Evolutionary conservation across 1,140 invertebrate genomes (phyloP).

Genomic region (Sarcophaga bullata): DNA sequence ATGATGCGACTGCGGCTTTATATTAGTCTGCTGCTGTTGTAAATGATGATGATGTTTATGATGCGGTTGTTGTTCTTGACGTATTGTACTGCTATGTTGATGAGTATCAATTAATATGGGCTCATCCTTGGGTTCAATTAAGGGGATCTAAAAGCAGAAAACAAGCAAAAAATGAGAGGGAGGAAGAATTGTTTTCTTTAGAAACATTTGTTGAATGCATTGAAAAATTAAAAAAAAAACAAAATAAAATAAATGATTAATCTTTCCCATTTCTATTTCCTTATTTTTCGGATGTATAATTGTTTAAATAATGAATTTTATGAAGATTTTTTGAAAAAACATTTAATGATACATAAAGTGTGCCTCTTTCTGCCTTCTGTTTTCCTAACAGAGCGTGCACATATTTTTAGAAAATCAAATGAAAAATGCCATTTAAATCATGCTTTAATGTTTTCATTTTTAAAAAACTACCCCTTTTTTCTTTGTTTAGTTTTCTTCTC

Average conservation of each 20-base stretch:
- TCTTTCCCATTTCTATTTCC: not conserved
- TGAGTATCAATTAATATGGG: constrained; percentile 47
- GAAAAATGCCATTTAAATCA: not conserved
- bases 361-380: not conserved
- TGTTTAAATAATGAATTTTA: constrained; percentile 9
- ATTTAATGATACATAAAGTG: constrained; percentile 36
- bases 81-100: not conserved
- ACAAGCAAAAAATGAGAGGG: too few relatives aligned
- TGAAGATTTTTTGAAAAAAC: not conserved
- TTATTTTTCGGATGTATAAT: constrained; percentile 13
- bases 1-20: not conserved
- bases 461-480: constrained; percentile 28
- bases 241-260: constrained; percentile 26
- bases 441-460: constrained; percentile 13
- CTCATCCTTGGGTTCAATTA: constrained; percentile 61
- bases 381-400: not conserved
- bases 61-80: not conserved
- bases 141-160: constrained; percentile 53
- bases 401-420: constrained; percentile 4
- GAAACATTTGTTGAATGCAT: constrained; percentile 31
- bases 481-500: not conserved
- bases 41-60: constrained; percentile 11
- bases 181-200: not conserved
- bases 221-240: not conserved
- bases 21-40: too few relatives aligned